phyloP scores from a whole-genome alignment of 2,113 vertebrate genomes.

The Arothron firmamentum region DNA sequence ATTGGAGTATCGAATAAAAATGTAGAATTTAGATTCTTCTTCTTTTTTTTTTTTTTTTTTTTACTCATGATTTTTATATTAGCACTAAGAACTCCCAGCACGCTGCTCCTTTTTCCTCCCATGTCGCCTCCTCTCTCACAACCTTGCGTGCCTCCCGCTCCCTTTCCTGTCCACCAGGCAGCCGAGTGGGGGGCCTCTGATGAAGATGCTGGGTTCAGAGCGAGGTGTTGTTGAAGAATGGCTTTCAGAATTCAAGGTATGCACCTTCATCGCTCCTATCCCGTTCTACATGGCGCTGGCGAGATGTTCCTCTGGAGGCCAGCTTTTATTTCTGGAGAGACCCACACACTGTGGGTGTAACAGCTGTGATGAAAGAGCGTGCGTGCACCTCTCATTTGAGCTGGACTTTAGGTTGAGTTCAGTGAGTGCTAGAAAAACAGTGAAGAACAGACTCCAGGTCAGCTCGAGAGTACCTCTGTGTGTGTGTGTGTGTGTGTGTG shows the following conservation, averaged over 20 bases:
- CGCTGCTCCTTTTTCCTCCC: neutral
- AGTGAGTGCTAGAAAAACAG: neutral
- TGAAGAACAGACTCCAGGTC: no score
- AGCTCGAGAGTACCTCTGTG: no score
- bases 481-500: no score
- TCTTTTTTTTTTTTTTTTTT: no score
- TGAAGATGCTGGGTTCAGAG: conserved; percentile 92
- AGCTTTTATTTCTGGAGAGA: neutral
- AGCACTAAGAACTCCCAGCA: neutral
- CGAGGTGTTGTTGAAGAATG: conserved; percentile 94
- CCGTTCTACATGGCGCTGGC: conserved; percentile 2
- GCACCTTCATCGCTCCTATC: neutral
- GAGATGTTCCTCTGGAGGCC: conserved; percentile 13
- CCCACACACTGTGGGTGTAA: conserved; percentile 8
- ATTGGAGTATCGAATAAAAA: no score
- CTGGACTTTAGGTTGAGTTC: neutral
- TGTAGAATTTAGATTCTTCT: no score
- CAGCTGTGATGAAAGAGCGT: neutral
- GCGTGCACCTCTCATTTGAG: neutral
- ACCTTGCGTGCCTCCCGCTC: neutral
- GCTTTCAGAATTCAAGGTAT: conserved; percentile 99
- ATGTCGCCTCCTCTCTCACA: neutral
- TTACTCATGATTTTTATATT: no score
- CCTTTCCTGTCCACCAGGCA: conserved; percentile 50
- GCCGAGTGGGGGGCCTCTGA: conserved; percentile 64